Evolutionary conservation across 2,797 vertebrate genomes (phyloP).

Genomic region (Catharus ustulatus): DNA sequence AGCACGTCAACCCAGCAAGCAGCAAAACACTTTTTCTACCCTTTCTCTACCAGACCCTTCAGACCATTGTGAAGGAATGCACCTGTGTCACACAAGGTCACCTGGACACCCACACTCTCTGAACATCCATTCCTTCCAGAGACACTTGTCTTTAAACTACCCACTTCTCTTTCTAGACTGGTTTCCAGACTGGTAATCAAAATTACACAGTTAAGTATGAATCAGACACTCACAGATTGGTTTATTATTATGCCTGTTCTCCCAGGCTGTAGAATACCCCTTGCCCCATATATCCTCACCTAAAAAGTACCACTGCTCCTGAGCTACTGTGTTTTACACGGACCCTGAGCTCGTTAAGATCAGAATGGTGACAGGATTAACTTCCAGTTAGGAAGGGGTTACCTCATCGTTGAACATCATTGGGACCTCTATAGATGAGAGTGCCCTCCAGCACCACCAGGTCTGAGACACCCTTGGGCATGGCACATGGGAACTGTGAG

Average conservation of each 20-base stretch:
- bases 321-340: background rate
- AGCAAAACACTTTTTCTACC: background rate
- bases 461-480: background rate
- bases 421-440: background rate
- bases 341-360: background rate
- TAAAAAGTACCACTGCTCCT: background rate
- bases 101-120: background rate
- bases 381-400: background rate
- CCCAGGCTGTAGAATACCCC: background rate
- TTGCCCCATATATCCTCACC: background rate
- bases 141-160: background rate
- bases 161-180: background rate
- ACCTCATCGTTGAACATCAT: background rate
- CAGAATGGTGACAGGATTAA: background rate
- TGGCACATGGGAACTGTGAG: rapidly evolving
- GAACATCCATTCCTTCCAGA: background rate
- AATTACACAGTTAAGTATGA: background rate
- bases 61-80: background rate
- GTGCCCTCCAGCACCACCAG: background rate
- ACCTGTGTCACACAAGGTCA: background rate
- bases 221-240: background rate
- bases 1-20: background rate
- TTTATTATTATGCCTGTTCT: background rate
- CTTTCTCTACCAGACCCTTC: background rate
- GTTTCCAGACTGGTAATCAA: background rate